A percentile compares a stretch with the other conserved stretches of the same genome.
Evolutionary conservation across 53 echinoderm and acorn worm species (phyloP).

Genomic region (Temnopleurus reevesii): DNA sequence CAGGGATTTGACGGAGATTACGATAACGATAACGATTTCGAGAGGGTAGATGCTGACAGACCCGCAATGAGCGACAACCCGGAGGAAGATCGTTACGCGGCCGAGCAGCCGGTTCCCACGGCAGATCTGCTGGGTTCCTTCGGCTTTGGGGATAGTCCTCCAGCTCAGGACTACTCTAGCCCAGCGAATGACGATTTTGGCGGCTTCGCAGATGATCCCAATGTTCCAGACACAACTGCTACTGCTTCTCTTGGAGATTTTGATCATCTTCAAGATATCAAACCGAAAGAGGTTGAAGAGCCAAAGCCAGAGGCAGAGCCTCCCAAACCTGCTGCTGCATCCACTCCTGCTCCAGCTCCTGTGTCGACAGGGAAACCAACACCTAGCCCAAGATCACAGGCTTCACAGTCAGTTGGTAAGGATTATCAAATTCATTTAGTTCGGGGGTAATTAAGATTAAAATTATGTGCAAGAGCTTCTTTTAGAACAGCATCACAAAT

Average conservation of each 20-base stretch:
- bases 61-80: conserved; percentile 58
- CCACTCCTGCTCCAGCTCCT: neutral
- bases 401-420: conserved; percentile 50
- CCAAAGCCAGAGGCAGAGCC: conserved; percentile 26
- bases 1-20: conserved; percentile 70
- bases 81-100: conserved; percentile 51
- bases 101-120: conserved; percentile 54
- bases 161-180: neutral
- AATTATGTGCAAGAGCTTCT: too few relatives aligned
- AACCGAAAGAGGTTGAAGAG: conserved; percentile 39
- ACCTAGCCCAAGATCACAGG: conserved; percentile 58
- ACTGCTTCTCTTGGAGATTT: conserved; percentile 41
- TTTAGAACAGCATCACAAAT: too few relatives aligned
- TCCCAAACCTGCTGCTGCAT: neutral
- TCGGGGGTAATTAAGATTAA: too few relatives aligned
- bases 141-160: neutral
- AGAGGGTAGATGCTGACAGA: conserved; percentile 82
- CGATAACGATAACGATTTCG: conserved; percentile 82
- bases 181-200: neutral
- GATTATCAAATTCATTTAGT: too few relatives aligned
- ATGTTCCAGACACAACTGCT: conserved; percentile 40
- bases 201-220: conserved; percentile 3
- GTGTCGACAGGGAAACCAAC: conserved; percentile 36
- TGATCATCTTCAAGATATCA: conserved; percentile 51
- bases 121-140: conserved; percentile 57